Base-by-base conservation (phyloP, 2,797 vertebrate species). In the Rachycentron canadum region DNA sequence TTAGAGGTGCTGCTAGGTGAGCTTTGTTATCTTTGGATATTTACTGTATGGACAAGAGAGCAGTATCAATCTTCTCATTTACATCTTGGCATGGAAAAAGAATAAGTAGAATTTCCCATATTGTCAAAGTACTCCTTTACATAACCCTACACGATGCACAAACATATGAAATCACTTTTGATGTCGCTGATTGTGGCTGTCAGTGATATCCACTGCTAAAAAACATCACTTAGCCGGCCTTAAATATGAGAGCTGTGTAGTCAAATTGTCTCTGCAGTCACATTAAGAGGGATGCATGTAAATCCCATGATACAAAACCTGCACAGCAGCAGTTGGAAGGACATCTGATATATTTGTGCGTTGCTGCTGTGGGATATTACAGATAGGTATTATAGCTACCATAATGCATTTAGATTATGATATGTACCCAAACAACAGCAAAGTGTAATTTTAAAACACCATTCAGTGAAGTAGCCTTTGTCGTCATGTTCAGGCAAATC, bases 221-320 rank as follows among this genome's bases (percentile, higher is more conserved):
- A 76, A 73, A 73, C 69, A 40, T 73, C 69, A 52, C 64, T 76
- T 34, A 17, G 73, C 38, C 32, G 25, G 55, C 49, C 61, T 84
- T 74, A 65, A 61, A 66, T 49, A 81, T 45, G 25, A 76, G 61
- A 56, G 63, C 59, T 59, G 36, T 67, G 57, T 60, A 14, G 74
- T 81, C 58, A 83, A 76, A 79, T 86, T 86, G 56, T 85, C 60
- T 77, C 73, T 76, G 69, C 40, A 55, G 76, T 93, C 92, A 93
- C 90, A 93, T 94, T 93, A 55, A 74, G 28, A 68, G 87, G 92
- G 88, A 93, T 89, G 82, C 85, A 81, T 81, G 65, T 61, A 71
- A 83, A 81, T 80, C 73, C 82, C 69, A 69, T 32, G 21, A 82
- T 77, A 81, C 59, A 84, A 90, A 85, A 79, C 77, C 43, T 83